A percentile compares a stretch with the other conserved stretches of the same genome.
phyloP scores from a whole-genome alignment of 2,113 vertebrate species.

The Sitta europaea region DNA sequence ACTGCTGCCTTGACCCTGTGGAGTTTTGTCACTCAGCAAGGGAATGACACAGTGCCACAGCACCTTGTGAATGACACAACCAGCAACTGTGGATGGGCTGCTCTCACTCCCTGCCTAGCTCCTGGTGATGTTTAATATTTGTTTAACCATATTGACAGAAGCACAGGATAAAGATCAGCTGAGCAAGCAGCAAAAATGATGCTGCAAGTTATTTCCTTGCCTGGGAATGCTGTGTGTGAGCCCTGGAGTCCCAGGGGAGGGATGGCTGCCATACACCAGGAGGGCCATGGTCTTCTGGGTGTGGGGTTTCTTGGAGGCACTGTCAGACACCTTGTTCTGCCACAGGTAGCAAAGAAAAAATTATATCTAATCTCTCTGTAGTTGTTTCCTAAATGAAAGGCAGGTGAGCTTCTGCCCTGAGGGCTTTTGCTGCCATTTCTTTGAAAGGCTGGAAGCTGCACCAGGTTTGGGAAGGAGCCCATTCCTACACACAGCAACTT shows the following conservation, averaged over 20 bases:
- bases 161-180: neutral
- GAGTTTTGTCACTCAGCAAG: neutral
- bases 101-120: neutral
- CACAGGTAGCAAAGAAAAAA: neutral
- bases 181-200: neutral
- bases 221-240: fast-evolving
- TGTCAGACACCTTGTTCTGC: neutral
- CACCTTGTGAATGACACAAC: neutral
- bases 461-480: neutral
- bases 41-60: neutral
- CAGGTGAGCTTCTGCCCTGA: neutral
- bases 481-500: neutral
- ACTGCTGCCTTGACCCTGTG: neutral
- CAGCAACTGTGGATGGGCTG: neutral
- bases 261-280: neutral
- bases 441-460: neutral
- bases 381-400: neutral
- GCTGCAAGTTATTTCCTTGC: neutral
- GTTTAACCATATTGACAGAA: neutral
- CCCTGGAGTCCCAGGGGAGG: fast-evolving
- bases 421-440: neutral
- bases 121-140: neutral
- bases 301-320: neutral
- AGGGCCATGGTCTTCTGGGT: fast-evolving
- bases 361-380: neutral